Percentiles rank a stretch among this genome's conserved stretches.
Evolutionary conservation across 1,140 invertebrate genomes (phyloP).

Genomic region (Portunus trituberculatus): DNA sequence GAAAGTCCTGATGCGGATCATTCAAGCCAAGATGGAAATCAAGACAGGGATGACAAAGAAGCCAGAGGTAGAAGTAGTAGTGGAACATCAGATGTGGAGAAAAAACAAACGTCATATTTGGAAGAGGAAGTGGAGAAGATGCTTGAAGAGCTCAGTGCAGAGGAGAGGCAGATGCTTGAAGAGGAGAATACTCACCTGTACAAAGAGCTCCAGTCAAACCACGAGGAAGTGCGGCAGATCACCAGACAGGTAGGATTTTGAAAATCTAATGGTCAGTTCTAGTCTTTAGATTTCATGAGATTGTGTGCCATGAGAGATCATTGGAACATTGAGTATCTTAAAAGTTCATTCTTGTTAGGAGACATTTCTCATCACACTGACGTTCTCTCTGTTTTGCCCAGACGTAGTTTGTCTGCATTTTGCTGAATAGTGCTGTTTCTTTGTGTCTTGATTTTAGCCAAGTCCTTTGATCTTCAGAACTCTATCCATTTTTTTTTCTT

Average conservation of each 20-base stretch:
- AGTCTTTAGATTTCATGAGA: too few species aligned
- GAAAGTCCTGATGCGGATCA: slow-evolving; percentile 42
- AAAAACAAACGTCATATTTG: slow-evolving; percentile 16
- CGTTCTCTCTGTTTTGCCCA: too few species aligned
- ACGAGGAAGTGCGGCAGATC: slow-evolving; percentile 89
- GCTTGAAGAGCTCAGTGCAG: slow-evolving; percentile 84
- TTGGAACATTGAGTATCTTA: too few species aligned
- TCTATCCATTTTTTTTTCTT: too few species aligned
- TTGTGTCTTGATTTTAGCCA: too few species aligned
- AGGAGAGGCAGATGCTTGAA: slow-evolving; percentile 95
- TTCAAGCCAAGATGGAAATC: background rate
- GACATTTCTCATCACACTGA: too few species aligned
- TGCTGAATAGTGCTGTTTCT: too few species aligned
- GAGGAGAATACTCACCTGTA: slow-evolving; percentile 90
- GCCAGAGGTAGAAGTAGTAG: background rate
- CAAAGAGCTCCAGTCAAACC: slow-evolving; percentile 90
- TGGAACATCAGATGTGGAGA: slow-evolving; percentile 4
- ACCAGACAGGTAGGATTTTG: slow-evolving; percentile 91
- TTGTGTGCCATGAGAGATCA: too few species aligned
- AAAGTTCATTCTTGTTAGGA: too few species aligned
- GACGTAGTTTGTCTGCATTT: too few species aligned
- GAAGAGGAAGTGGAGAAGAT: slow-evolving; percentile 70
- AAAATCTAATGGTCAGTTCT: too few species aligned
- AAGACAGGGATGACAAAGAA: slow-evolving; percentile 21
- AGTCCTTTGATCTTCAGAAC: too few species aligned